Base-by-base conservation (phyloP, 2,888 invertebrate genomes). In the Diadegma fenestrale region DNA sequence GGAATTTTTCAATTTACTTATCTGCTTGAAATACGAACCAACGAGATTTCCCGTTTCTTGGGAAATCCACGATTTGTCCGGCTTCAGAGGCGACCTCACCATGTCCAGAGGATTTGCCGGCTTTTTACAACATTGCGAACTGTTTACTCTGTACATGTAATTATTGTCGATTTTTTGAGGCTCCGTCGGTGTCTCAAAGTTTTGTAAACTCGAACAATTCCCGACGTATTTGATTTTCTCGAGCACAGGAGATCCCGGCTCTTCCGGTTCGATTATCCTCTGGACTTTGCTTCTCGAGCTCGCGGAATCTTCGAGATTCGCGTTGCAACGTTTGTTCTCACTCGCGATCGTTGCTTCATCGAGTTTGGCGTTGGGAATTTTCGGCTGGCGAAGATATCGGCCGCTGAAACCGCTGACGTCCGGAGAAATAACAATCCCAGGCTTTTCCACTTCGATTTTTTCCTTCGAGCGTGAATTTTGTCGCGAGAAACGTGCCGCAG, bases 201-300 rank as follows among this genome's bases (percentile, higher is more conserved):
- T 88, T 5, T 45, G 78, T 10, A 61, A 79, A 30, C 61, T 48
- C 19, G 89, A 90, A 4, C 89, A 85, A 71, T 87, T 91, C 1
- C 93, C 93, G 12, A 92, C 90, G 66, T 92, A 93, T 17, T 92
- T 92, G 0, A 91, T 91, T 80, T 93, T 94, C 26, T 93, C 93
- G 3, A 91, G 63, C 14, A 77, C n/a, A 12, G 87, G 87, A 30
- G 51, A 2, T 48, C 78, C 83, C 3, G 14, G 41, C 10, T 76
- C 76, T 12, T 66, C 48, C 48, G 78, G 41, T 22, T 81, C 71
- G 33, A 81, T 78, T n/a, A 71, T 69, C 51, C 77, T 81, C n/a
- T 72, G 73, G n/a, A 73, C 51, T 73, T 58, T 81, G 4, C 51
- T 77, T 69, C 75, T n/a, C 19, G 69, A 69, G 54, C 26, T 81